These are phyloP conservation scores for Perca schrenkii DNA, from an alignment of 2,113 vertebrate species.

Conservation along the genomic window DNA sequence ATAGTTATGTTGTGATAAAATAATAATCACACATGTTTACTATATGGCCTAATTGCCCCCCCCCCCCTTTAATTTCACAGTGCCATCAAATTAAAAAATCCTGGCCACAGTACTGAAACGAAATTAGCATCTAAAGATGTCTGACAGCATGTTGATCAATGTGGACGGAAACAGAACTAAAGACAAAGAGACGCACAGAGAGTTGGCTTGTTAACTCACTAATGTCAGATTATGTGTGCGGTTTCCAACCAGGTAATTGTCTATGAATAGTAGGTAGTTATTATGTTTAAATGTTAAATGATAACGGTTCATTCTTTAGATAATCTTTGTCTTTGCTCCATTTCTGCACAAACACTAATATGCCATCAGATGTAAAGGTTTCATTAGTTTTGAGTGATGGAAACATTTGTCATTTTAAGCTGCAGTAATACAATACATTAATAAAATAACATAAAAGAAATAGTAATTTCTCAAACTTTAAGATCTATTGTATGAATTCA, in stretches of 20 bases:
- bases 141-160: slow-evolving; percentile 24
- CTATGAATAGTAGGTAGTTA: slow-evolving; percentile 15
- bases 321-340: not conserved
- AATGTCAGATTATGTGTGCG: slow-evolving; percentile 11
- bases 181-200: not conserved
- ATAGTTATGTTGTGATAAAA: not conserved
- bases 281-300: slow-evolving; percentile 22
- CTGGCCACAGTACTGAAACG: slow-evolving; percentile 21
- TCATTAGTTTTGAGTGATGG: not conserved
- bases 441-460: not conserved
- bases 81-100: slow-evolving; percentile 24
- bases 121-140: slow-evolving; percentile 36
- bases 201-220: not conserved
- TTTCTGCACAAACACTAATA: not conserved
- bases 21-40: slow-evolving; percentile 1
- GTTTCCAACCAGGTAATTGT: slow-evolving; percentile 34
- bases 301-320: not conserved
- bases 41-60: slow-evolving; percentile 4
- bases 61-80: not conserved
- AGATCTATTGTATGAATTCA: not conserved
- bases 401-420: not conserved
- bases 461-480: not conserved
- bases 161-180: slow-evolving; percentile 23
- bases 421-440: not conserved
- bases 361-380: not conserved